Evolutionary conservation across 2,888 invertebrate genomes (phyloP), one percentile per base, ranked within the genome.

Genomic region (Phortica okadai): DNA sequence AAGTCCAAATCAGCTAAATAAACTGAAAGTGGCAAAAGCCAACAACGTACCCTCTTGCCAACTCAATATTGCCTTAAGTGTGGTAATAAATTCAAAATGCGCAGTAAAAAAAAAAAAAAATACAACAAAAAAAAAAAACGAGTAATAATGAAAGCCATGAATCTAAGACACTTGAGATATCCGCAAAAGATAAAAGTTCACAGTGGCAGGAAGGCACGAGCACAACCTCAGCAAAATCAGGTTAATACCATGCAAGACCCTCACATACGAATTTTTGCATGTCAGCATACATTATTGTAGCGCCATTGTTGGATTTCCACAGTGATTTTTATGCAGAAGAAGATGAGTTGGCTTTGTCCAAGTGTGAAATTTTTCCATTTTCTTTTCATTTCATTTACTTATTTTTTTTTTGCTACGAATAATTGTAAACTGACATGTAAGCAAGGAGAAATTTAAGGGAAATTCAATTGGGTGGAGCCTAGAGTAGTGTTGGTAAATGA

Each of bases 211-310:
- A 8, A n/a, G 56, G 16, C 50, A 58, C 14, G 58, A 58, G 59
- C 16, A 59, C 59, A 16, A n/a, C 33, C 21, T 45, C 33, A 59
- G 67, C 73, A 76, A 80, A 85, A 84, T 80, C 87, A 82, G 89
- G 90, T 89, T 89, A 89, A 89, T 89, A 84, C 85, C 83, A 89
- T 86, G 82, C 85, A 81, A 89, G 89, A 88, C 89, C 89, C 86
- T 85, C 88, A 86, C 85, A 88, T 86, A 62, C 33, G 33, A 41
- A 45, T 45, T 33, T 67, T 73, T 45, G 69, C 69, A 76, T 75
- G 77, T 78, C 79, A 59, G 56, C 59, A 44, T 58, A 21, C 41
- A 33, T 72, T 72, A 64, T 56, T 69, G 33, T 56, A 33, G 41
- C 76, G 76, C 77, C 76, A 16, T 77, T 78, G 74, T 62, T 58